phyloP scores from a whole-genome alignment of 2,113 vertebrate genomes.

The Edolisoma coerulescens region DNA sequence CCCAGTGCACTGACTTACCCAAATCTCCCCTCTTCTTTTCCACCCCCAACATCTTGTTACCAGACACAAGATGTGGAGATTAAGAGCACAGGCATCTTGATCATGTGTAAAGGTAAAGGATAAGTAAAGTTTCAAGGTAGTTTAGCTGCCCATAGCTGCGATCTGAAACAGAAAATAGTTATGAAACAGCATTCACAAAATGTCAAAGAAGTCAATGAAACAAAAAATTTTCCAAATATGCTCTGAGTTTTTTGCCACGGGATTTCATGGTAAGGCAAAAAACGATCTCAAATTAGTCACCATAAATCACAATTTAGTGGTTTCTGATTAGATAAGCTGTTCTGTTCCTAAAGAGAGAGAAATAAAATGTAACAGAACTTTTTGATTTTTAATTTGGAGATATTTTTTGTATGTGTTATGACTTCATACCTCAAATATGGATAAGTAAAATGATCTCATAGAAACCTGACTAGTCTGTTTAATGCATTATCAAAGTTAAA shows the following conservation, averaged over 20 bases:
- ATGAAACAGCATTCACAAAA: background rate
- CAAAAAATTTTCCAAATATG: background rate
- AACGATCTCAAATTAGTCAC: background rate
- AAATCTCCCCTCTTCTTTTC: background rate
- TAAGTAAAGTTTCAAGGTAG: background rate
- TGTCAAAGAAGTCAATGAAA: background rate
- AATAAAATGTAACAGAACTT: background rate
- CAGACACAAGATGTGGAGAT: background rate
- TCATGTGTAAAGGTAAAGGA: background rate
- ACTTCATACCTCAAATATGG: background rate
- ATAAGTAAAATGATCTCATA: background rate
- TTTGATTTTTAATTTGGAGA: background rate
- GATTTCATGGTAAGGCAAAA: background rate
- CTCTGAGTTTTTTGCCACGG: background rate
- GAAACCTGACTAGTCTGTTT: background rate
- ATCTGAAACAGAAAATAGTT: background rate
- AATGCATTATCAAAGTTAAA: background rate
- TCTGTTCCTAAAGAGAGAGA: background rate
- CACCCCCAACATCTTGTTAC: background rate
- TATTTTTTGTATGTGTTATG: background rate
- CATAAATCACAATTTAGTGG: background rate
- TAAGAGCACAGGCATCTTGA: background rate
- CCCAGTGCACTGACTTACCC: background rate
- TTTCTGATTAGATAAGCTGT: background rate
- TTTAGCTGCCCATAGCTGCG: background rate